Evolutionary conservation across 2,888 invertebrate genomes (phyloP).

Genomic region (Torymus tubicola): DNA sequence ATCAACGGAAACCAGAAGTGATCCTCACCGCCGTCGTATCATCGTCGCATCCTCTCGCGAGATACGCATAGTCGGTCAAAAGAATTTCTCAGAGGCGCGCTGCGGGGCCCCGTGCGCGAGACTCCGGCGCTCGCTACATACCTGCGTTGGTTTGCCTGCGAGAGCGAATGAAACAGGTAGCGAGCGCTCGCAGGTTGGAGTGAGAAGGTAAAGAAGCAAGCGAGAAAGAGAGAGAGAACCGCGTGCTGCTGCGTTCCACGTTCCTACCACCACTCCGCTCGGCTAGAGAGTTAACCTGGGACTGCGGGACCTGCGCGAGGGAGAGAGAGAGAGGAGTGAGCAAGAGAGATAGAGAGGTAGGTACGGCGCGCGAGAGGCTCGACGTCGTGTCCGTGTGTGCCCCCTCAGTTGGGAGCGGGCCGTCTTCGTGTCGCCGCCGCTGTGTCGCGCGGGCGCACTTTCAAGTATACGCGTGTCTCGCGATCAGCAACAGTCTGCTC

Average conservation of each 20-base stretch:
- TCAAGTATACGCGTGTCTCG: not conserved
- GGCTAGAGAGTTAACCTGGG: slow-evolving; percentile 8
- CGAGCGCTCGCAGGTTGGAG: slow-evolving; percentile 24
- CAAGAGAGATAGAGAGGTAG: slow-evolving; percentile 20
- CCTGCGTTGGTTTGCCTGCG: not conserved
- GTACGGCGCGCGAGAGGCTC: not conserved
- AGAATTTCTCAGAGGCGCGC: slow-evolving; percentile 19
- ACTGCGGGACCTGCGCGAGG: not conserved
- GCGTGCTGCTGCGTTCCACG: slow-evolving; percentile 40
- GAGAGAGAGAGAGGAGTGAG: not conserved
- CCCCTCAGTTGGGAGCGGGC: slow-evolving; percentile 71
- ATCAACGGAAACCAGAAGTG: too few relatives aligned
- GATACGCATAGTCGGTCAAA: slow-evolving; percentile 34
- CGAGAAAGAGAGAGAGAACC: slow-evolving; percentile 28
- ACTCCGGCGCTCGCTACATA: slow-evolving; percentile 32
- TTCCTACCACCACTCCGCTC: slow-evolving; percentile 46
- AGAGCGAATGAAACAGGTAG: slow-evolving; percentile 40
- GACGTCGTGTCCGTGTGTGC: slow-evolving; percentile 49
- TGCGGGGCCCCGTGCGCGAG: slow-evolving; percentile 37
- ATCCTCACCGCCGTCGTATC: too few relatives aligned
- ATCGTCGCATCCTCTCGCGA: too few relatives aligned
- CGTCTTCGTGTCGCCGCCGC: slow-evolving; percentile 65
- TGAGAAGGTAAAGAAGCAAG: slow-evolving; percentile 24
- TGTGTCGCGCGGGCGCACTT: slow-evolving; percentile 44
- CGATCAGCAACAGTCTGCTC: too few relatives aligned